These are phyloP conservation scores for Helicolenus hilgendorfi DNA, from an alignment of 2,797 vertebrate genomes.

Conservation along the genomic window DNA sequence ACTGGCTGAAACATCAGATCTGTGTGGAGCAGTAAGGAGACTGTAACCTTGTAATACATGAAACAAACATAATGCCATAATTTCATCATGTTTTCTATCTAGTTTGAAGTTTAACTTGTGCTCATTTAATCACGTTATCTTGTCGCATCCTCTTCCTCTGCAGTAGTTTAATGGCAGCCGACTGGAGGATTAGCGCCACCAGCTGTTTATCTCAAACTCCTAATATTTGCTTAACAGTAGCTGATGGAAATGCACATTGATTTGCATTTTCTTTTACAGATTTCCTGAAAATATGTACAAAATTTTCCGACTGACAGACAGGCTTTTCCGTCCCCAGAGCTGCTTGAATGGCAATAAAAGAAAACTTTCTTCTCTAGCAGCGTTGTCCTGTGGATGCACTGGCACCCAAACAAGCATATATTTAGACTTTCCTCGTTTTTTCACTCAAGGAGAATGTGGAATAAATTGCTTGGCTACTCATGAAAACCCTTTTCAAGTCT, in stretches of 20 bases:
- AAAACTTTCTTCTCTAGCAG: neutral
- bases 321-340: too few species aligned
- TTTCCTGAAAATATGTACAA: neutral
- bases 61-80: too few species aligned
- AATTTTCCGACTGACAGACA: neutral
- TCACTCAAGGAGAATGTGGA: neutral
- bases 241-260: neutral
- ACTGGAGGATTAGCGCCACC: neutral
- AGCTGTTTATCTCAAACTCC: neutral
- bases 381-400: neutral
- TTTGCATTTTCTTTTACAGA: neutral
- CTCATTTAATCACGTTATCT: neutral
- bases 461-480: constrained; percentile 5
- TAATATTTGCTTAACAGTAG: neutral
- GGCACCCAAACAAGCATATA: neutral
- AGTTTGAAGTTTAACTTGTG: neutral
- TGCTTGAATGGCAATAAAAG: neutral
- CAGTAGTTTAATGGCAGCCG: neutral
- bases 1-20: too few species aligned
- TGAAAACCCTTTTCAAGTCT: constrained; percentile 1
- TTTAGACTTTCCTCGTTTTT: neutral
- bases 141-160: neutral
- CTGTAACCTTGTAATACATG: too few species aligned
- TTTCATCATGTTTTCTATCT: too few species aligned
- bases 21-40: too few species aligned